Base-by-base conservation (phyloP, 1,140 invertebrate species). In the Nephila pilipes region DNA sequence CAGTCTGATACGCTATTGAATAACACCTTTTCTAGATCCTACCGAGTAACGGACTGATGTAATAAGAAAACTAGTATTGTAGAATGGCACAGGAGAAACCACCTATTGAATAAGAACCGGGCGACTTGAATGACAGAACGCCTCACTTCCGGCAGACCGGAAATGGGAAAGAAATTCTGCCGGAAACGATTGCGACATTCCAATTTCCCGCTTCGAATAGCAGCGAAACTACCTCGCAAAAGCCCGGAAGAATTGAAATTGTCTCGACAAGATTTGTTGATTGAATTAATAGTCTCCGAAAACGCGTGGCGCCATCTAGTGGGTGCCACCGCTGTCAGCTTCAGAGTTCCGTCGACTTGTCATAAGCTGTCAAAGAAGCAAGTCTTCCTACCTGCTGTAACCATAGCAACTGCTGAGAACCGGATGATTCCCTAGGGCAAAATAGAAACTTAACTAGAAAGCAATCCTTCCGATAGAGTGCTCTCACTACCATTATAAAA, bases 91-190 rank as follows among this genome's bases (percentile, higher is more conserved):
- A 14, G 16, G 69, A 1, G 69, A 75, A 75, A 75, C 69, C 69
- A 75, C 69, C 69, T 75, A 75, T 75, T 75, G 32, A 75, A 75
- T 75, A 75, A 29, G 69, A 32, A 12, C 38, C 22, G 38, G 32
- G 20, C 25, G 38, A 22, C 85, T 46, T 46, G 75, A 90, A 90
- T 58, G 88, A 58, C 29, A 60, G 46, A 80, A 65, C 18, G 36
- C 54, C 25, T 65, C 54, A 80, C 65, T 32, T 90, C 75, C 88
- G 38, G 88, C 14, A 22, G 18, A 4, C 88, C 88, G 88, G 88
- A 90, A 90, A 90, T 90, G 65, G 75, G 75, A 90, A 90, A 90
- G 65, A 90, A 90, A 90, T 90, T 90, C 88, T 65, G n/a, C 88
- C 65, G 88, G 88, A 90, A 90, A 80, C 75, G 88, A 90, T 90